Conservation (phyloP, 1,140 invertebrate species). For the Polypedilum pembai region DNA sequence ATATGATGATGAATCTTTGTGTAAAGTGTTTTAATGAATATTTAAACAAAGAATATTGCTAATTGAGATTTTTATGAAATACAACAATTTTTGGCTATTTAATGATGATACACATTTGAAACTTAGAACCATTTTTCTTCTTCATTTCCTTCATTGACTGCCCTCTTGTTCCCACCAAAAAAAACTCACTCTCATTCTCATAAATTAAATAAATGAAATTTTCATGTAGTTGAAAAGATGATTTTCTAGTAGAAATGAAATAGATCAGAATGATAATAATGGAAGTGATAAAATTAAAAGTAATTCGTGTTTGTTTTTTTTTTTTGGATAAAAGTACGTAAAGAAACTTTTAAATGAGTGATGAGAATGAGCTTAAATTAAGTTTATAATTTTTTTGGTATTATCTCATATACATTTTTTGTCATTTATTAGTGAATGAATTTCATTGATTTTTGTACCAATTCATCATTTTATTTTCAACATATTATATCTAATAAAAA, state of each 20-base stretch:
- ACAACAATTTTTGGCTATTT: neutral
- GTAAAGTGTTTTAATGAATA: neutral
- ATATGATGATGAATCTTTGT: neutral
- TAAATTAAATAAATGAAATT: too few relatives aligned
- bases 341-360: neutral
- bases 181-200: neutral
- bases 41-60: neutral
- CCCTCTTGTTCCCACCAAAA: neutral
- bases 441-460: too few relatives aligned
- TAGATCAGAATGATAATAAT: neutral
- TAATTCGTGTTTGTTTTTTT: neutral
- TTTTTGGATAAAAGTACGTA: neutral
- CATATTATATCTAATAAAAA: too few relatives aligned
- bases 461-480: too few relatives aligned
- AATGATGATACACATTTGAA: neutral
- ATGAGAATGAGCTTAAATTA: constrained; percentile 12
- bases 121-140: neutral
- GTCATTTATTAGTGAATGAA: neutral
- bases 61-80: neutral
- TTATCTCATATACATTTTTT: neutral
- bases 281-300: neutral
- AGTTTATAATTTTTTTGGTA: neutral
- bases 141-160: neutral
- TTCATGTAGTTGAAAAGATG: too few relatives aligned
- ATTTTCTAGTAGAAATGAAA: too few relatives aligned